phyloP scores from a whole-genome alignment of 2,797 vertebrate genomes.

The Dendrocincla tyrannina region DNA sequence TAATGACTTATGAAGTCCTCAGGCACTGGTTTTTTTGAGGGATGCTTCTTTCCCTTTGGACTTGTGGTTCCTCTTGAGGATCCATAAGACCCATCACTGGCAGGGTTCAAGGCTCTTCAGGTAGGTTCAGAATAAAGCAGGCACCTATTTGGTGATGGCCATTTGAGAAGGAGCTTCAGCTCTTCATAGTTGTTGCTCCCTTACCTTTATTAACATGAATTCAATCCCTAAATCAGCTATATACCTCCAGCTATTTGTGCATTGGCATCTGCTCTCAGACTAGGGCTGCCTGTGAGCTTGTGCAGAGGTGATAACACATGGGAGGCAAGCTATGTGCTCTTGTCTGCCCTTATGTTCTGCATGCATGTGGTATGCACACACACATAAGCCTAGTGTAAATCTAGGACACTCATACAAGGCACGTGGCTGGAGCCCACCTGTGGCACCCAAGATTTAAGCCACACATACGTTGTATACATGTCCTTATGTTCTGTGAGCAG shows the following conservation, averaged over 20 bases:
- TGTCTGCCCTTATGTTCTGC: neutral
- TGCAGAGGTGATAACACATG: neutral
- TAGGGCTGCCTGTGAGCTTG: neutral
- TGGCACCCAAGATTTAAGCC: neutral
- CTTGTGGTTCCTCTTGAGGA: neutral
- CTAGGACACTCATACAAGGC: neutral
- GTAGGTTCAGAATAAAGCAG: neutral
- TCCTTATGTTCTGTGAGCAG: neutral
- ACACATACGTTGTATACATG: rapidly evolving
- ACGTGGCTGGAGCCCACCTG: neutral
- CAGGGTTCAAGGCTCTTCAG: rapidly evolving
- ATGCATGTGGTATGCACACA: neutral
- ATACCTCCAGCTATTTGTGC: neutral
- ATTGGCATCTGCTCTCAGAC: neutral
- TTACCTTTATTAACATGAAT: neutral
- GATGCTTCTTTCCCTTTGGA: neutral
- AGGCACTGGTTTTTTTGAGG: neutral
- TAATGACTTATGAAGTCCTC: neutral
- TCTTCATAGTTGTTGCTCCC: neutral
- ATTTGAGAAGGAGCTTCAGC: neutral
- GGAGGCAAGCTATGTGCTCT: neutral
- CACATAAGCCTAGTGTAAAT: neutral
- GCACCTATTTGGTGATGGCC: neutral
- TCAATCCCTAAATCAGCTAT: neutral
- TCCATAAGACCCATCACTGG: neutral